A percentile compares a stretch with the other conserved stretches of the same genome.
Evolutionary conservation across 2,113 vertebrate genomes (phyloP).

Genomic region (Oncorhynchus tshawytscha): DNA sequence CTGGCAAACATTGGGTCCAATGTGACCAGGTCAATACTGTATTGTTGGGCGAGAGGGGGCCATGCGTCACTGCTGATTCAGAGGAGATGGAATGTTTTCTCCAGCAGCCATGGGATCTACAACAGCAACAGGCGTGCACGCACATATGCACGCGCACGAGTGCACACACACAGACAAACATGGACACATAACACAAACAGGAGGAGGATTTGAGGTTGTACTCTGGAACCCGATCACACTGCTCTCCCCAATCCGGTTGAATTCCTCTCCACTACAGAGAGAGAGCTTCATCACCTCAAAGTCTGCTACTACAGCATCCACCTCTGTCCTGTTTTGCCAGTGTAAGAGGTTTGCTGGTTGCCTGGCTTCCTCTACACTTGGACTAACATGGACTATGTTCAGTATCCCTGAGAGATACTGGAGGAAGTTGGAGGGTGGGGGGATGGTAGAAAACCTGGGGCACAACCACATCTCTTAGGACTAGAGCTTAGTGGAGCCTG

Average conservation of each 20-base stretch:
- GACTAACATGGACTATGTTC: not conserved
- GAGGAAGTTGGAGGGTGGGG: not conserved
- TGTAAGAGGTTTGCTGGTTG: conserved; percentile 36
- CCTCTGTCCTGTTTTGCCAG: conserved; percentile 35
- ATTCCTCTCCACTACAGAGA: conserved; percentile 67
- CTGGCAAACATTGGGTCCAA: conserved; percentile 5
- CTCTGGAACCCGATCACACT: conserved; percentile 77
- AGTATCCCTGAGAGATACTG: not conserved
- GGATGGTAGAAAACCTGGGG: conserved; percentile 1
- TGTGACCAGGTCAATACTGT: conserved; percentile 20
- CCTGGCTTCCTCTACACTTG: not conserved
- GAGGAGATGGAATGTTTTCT: conserved; percentile 20
- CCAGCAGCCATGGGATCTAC: conserved; percentile 28
- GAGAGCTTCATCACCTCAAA: conserved; percentile 51
- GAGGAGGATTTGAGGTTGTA: conserved; percentile 71
- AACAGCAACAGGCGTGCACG: conserved; percentile 27
- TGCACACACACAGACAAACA: too few species aligned
- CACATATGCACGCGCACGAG: too few species aligned
- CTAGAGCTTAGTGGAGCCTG: conserved; percentile 33
- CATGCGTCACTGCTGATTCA: not conserved
- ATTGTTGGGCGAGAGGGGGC: conserved; percentile 15
- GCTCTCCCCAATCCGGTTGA: conserved; percentile 72
- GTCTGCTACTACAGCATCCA: conserved; percentile 31
- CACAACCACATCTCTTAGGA: conserved; percentile 28
- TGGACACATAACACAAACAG: not conserved